Evolutionary conservation across 2,797 vertebrate genomes (phyloP).

Genomic region (Fratercula arctica): DNA sequence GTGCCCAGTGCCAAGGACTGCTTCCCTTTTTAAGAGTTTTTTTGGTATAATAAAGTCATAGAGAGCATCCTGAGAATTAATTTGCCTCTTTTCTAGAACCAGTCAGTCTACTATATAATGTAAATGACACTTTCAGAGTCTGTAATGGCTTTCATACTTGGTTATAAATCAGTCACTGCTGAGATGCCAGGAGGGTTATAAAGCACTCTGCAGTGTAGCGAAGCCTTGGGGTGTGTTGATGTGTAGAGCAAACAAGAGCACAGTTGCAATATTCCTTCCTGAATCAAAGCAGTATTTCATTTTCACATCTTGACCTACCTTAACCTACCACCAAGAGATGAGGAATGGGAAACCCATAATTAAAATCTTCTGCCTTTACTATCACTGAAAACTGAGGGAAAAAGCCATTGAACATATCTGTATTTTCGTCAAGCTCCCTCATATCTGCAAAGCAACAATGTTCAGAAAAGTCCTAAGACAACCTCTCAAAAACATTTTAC

Average conservation of each 20-base stretch:
- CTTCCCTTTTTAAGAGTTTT: not conserved
- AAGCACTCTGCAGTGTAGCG: not conserved
- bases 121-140: not conserved
- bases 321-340: not conserved
- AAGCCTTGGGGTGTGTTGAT: not conserved
- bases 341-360: not conserved
- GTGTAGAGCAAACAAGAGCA: not conserved
- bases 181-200: not conserved
- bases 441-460: not conserved
- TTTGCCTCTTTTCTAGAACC: not conserved
- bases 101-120: not conserved
- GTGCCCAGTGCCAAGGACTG: not conserved
- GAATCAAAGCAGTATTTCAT: not conserved
- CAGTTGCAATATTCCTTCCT: not conserved
- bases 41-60: not conserved
- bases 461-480: not conserved
- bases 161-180: not conserved
- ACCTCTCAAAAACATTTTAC: not conserved
- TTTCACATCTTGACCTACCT: not conserved
- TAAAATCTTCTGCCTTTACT: not conserved
- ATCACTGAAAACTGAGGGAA: not conserved
- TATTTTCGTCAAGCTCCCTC: not conserved
- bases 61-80: not conserved
- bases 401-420: not conserved
- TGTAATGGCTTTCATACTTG: not conserved